phyloP scores from a whole-genome alignment of 64 coral and sea anemone genomes.

The Astreopora myriophthalma region DNA sequence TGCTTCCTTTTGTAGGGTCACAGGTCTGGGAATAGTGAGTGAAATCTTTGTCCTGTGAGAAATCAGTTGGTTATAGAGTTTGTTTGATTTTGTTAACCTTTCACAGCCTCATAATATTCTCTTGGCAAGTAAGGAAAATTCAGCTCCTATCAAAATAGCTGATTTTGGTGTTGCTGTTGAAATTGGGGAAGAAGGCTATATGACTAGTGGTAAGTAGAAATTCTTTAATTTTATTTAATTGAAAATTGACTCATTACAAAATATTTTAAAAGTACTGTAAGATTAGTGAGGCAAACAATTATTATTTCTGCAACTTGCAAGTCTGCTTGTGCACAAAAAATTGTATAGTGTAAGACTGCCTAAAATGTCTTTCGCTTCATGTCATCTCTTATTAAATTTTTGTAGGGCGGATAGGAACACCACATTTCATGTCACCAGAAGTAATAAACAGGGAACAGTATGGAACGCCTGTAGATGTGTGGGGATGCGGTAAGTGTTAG shows the following conservation, averaged over 20 bases:
- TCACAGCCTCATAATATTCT: slow-evolving; percentile 93
- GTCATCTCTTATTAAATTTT: background rate
- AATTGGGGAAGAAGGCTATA: slow-evolving; percentile 71
- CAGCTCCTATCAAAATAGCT: slow-evolving; percentile 97
- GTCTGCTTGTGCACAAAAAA: too few relatives aligned
- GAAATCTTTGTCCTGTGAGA: too few relatives aligned
- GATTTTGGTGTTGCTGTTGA: slow-evolving; percentile 98
- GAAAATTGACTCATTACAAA: too few relatives aligned
- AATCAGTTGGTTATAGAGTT: too few relatives aligned
- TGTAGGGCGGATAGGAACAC: slow-evolving; percentile 95
- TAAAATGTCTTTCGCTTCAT: background rate
- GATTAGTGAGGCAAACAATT: too few relatives aligned
- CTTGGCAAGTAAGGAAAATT: slow-evolving; percentile 95
- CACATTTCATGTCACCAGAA: slow-evolving; percentile 99
- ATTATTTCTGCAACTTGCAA: too few relatives aligned
- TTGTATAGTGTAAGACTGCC: too few relatives aligned
- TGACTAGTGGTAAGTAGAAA: slow-evolving; percentile 79
- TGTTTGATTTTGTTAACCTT: background rate
- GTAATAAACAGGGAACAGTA: slow-evolving; percentile 91
- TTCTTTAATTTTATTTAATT: too few relatives aligned
- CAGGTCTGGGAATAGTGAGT: too few relatives aligned
- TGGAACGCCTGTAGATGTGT: slow-evolving; percentile 93
- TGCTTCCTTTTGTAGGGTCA: too few relatives aligned
- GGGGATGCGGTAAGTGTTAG: slow-evolving; percentile 93
- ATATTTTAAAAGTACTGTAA: too few relatives aligned